Percentiles rank a stretch among this genome's conserved stretches.
phyloP scores from a whole-genome alignment of 1,140 invertebrate genomes.

The Idris sp. region DNA sequence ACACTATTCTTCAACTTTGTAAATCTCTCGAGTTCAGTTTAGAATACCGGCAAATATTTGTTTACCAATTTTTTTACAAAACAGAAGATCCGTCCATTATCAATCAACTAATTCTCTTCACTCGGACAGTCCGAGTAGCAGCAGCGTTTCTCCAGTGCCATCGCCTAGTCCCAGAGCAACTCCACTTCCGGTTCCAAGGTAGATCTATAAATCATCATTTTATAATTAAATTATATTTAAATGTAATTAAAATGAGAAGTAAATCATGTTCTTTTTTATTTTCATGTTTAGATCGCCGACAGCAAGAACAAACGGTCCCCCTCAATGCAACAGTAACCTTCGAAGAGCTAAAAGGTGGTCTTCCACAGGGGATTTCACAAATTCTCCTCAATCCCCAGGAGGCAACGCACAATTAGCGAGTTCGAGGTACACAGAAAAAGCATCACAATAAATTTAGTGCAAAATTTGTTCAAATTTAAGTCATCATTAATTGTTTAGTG shows the following conservation, averaged over 20 bases:
- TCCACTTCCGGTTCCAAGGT: conserved; percentile 80
- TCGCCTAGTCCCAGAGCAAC: conserved; percentile 89
- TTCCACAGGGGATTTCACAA: conserved; percentile 87
- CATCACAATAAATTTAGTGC: neutral
- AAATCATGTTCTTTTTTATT: no score
- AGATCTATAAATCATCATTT: conserved; percentile 15
- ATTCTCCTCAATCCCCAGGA: conserved; percentile 74
- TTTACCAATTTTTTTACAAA: conserved; percentile 64
- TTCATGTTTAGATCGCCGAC: conserved; percentile 72
- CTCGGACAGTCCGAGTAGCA: conserved; percentile 90
- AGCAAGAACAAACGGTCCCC: conserved; percentile 73
- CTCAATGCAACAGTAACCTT: conserved; percentile 74
- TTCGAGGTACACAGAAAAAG: conserved; percentile 77
- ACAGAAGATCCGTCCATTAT: conserved; percentile 86
- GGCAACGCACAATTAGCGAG: conserved; percentile 75
- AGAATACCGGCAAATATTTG: conserved; percentile 38
- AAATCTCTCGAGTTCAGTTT: conserved; percentile 28
- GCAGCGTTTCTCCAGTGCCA: conserved; percentile 88
- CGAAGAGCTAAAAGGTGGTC: conserved; percentile 88
- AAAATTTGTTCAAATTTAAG: neutral
- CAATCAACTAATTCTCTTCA: conserved; percentile 91
- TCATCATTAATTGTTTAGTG: conserved; percentile 1
- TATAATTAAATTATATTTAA: neutral
- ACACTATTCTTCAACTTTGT: conserved; percentile 26
- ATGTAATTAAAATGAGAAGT: no score